phyloP scores from a whole-genome alignment of 2,888 invertebrate genomes.

The Macrosoma leucophasiata region DNA sequence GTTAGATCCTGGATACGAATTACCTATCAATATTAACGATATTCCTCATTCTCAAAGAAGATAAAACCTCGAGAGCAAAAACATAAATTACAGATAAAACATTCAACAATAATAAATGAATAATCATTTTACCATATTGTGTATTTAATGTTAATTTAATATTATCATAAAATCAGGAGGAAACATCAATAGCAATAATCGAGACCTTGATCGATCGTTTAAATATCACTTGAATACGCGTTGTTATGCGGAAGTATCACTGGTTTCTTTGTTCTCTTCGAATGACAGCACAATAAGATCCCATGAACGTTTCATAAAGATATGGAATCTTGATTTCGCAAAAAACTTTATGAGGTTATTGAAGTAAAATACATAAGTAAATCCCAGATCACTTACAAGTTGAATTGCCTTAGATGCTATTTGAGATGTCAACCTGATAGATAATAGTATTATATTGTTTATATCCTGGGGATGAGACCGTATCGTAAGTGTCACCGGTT shows the following conservation, averaged over 20 bases:
- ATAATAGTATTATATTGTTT: too few species aligned
- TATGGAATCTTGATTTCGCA: too few species aligned
- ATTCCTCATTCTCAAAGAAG: constrained; percentile 7
- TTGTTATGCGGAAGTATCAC: constrained; percentile 59
- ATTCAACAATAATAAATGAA: too few species aligned
- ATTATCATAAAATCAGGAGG: constrained; percentile 13
- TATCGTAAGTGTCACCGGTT: too few species aligned
- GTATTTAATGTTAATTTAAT: too few species aligned
- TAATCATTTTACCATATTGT: too few species aligned
- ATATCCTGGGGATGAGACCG: too few species aligned
- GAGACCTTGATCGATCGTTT: constrained; percentile 61
- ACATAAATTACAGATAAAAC: constrained; percentile 12
- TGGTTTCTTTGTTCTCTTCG: constrained; percentile 55
- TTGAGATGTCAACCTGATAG: too few species aligned
- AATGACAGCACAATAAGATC: constrained; percentile 55
- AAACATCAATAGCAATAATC: constrained; percentile 15
- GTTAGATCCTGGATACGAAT: too few species aligned
- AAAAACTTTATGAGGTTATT: constrained; percentile 44
- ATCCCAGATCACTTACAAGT: constrained; percentile 1
- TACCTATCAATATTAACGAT: too few species aligned
- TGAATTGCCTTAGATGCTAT: too few species aligned
- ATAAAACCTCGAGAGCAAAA: constrained; percentile 9
- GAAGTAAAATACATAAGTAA: constrained; percentile 3
- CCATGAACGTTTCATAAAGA: too few species aligned
- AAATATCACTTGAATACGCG: constrained; percentile 63